Evolutionary conservation across 2,888 invertebrate genomes (phyloP).

Genomic region (Cantharis rufa): DNA sequence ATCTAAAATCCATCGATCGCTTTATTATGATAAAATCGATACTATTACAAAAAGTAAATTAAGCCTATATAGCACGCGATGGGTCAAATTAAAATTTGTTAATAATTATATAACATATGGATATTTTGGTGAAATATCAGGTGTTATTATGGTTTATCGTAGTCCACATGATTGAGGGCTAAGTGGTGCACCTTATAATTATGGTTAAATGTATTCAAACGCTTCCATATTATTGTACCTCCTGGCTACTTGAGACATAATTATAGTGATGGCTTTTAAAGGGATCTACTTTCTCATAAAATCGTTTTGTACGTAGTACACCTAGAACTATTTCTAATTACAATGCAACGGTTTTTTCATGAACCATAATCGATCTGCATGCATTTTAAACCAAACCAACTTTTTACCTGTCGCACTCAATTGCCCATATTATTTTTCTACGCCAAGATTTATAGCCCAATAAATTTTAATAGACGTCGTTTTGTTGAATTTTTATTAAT

Average conservation of each 20-base stretch:
- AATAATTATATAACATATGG: constrained; percentile 15
- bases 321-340: constrained; percentile 20
- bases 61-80: constrained; percentile 20
- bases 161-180: constrained; percentile 34
- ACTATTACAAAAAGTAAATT: constrained; percentile 13
- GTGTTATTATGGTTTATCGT: constrained; percentile 33
- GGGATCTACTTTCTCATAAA: constrained; percentile 23
- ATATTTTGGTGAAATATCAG: constrained; percentile 28
- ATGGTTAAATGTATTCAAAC: constrained; percentile 32
- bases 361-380: neutral
- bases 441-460: neutral
- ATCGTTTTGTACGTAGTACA: constrained; percentile 15
- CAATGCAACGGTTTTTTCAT: constrained; percentile 1
- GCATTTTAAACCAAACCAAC: neutral
- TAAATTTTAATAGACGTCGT: neutral
- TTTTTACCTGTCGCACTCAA: neutral
- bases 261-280: constrained; percentile 33
- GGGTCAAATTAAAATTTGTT: constrained; percentile 16
- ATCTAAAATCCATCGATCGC: constrained; percentile 5
- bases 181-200: constrained; percentile 31
- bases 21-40: constrained; percentile 8
- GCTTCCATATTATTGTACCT: constrained; percentile 31
- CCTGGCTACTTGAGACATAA: constrained; percentile 33
- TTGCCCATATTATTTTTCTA: neutral
- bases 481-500: neutral